These are phyloP conservation scores for Resseliella maxima DNA, from an alignment of 2,888 invertebrate genomes.

Conservation along the genomic window DNA sequence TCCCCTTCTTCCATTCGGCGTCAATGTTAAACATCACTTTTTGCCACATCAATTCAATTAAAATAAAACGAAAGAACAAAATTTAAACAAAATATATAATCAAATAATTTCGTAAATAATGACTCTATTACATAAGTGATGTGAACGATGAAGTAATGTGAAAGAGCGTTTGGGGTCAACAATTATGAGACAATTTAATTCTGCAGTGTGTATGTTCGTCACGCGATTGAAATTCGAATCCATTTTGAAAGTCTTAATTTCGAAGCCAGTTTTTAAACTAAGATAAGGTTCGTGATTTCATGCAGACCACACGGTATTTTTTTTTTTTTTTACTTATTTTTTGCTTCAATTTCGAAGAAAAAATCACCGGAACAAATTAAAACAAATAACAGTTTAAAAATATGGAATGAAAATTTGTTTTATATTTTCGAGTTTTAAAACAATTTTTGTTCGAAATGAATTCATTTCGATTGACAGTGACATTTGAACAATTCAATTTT, in stretches of 20 bases:
- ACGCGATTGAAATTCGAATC: constrained; percentile 33
- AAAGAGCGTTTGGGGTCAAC: constrained; percentile 38
- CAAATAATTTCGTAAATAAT: constrained; percentile 1
- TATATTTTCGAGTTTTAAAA: background rate
- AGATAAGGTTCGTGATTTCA: background rate
- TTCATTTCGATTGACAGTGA: background rate
- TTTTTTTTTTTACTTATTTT: background rate
- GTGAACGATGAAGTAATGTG: constrained; percentile 5
- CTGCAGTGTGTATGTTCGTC: constrained; percentile 13
- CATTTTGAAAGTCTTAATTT: constrained; percentile 34
- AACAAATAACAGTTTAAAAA: constrained; percentile 11
- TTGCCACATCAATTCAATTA: background rate
- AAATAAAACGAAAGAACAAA: background rate
- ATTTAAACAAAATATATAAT: background rate
- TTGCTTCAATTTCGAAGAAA: no score
- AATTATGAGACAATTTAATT: constrained; percentile 25
- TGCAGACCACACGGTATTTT: constrained; percentile 5
- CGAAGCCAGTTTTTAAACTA: background rate
- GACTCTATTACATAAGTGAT: constrained; percentile 4
- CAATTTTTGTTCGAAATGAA: background rate
- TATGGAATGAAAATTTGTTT: no score
- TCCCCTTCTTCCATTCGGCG: background rate
- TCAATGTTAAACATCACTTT: background rate
- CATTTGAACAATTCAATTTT: constrained; percentile 3
- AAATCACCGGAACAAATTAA: background rate